Conservation (phyloP, 2,797 vertebrate genomes). For the Huso huso region DNA sequence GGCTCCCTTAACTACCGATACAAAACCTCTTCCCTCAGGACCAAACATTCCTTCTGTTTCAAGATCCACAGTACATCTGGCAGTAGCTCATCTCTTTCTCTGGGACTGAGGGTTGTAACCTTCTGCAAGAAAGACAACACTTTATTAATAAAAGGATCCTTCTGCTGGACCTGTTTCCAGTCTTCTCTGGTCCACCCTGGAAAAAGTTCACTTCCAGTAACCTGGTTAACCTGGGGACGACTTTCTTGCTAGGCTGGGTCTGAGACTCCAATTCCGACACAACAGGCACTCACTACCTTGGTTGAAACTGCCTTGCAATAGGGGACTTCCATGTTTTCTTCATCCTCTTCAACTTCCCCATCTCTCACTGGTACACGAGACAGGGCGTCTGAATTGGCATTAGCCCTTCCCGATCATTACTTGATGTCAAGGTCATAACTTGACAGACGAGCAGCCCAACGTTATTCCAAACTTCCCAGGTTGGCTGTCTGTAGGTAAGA, state of each 20-base stretch:
- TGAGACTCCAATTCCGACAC: background rate
- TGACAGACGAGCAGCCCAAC: background rate
- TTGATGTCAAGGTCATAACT: background rate
- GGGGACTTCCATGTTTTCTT: background rate
- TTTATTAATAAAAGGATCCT: background rate
- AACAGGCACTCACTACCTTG: background rate
- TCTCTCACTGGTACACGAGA: background rate
- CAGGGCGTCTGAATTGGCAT: background rate
- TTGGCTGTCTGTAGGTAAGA: too few species aligned
- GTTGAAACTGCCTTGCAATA: background rate
- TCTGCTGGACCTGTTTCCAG: background rate
- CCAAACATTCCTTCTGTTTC: background rate
- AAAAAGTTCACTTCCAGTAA: background rate
- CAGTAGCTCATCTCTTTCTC: too few species aligned
- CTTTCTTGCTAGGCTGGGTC: too few species aligned
- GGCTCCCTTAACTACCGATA: background rate
- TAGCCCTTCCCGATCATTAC: background rate
- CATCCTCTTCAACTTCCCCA: background rate
- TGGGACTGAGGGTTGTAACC: too few species aligned
- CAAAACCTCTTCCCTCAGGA: background rate
- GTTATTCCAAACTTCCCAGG: too few species aligned
- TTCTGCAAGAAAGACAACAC: background rate
- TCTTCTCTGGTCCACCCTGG: background rate
- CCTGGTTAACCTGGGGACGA: too few species aligned
- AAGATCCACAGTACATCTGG: background rate